These are phyloP conservation scores for Cydia strobilella DNA, from an alignment of 1,140 invertebrate species.

Conservation along the genomic window DNA sequence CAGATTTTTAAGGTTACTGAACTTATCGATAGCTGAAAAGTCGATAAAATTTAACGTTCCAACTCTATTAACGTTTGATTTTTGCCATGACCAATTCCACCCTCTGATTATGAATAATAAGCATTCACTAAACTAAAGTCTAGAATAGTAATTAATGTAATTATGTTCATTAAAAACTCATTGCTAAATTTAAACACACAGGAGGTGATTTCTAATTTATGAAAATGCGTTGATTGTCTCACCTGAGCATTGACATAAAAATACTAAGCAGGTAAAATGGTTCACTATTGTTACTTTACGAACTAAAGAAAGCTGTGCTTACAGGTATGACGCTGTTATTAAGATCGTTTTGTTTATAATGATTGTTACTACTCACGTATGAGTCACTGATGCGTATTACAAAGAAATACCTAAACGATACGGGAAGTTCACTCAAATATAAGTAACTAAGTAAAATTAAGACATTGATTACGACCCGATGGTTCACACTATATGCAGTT, in stretches of 20 bases:
- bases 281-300: neutral
- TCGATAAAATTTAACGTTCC: too few relatives aligned
- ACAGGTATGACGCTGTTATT: neutral
- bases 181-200: neutral
- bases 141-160: neutral
- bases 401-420: constrained; percentile 29
- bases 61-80: too few relatives aligned
- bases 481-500: neutral
- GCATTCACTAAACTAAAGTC: neutral
- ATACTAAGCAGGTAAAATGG: neutral
- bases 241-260: neutral
- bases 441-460: constrained; percentile 9
- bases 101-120: too few relatives aligned
- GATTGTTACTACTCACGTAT: neutral
- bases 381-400: constrained; percentile 22
- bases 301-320: neutral
- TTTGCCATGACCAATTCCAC: too few relatives aligned
- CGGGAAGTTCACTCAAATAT: constrained; percentile 37
- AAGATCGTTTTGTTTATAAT: constrained; percentile 33
- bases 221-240: neutral
- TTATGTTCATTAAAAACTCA: neutral
- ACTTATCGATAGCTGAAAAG: too few relatives aligned
- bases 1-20: too few relatives aligned
- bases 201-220: neutral
- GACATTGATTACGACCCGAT: neutral